Percentiles rank a stretch among this genome's conserved stretches.
Conservation (phyloP, 2,113 vertebrate species). For the Siphamia tubifer region DNA sequence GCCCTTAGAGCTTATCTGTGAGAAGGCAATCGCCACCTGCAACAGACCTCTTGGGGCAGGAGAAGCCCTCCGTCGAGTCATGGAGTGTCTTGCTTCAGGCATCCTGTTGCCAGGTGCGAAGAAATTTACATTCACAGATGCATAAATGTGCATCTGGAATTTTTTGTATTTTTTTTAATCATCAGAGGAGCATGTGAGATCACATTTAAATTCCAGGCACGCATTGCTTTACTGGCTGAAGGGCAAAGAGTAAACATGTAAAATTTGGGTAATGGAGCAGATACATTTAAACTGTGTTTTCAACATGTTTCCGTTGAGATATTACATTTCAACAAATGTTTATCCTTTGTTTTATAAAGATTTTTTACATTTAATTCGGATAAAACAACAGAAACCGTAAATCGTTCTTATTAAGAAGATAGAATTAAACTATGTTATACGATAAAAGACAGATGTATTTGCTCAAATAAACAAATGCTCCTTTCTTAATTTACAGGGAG, state of each 20-base stretch:
- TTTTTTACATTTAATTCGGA: no score
- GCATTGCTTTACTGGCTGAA: not conserved
- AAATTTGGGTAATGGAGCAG: not conserved
- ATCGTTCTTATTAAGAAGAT: no score
- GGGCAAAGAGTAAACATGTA: not conserved
- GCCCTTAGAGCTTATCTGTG: slow-evolving; percentile 98
- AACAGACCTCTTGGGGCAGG: slow-evolving; percentile 96
- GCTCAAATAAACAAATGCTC: not conserved
- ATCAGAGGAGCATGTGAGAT: not conserved
- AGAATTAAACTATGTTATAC: no score
- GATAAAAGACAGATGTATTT: no score
- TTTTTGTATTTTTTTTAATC: no score
- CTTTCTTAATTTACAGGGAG: not conserved
- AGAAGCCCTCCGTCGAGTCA: slow-evolving; percentile 95
- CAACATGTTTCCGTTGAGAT: not conserved
- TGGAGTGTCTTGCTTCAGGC: slow-evolving; percentile 98
- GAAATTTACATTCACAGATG: not conserved
- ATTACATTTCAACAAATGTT: slow-evolving; percentile 1
- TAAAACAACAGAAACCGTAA: no score
- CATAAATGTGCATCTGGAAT: not conserved
- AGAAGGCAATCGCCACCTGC: slow-evolving; percentile 99
- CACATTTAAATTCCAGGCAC: not conserved
- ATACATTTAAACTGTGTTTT: not conserved
- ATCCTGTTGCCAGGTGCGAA: slow-evolving; percentile 94
- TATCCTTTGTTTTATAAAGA: no score